Percentiles rank a stretch among this genome's conserved stretches.
These are phyloP conservation scores for Alosa sapidissima DNA, from an alignment of 2,797 vertebrate genomes.

Conservation along the genomic window DNA sequence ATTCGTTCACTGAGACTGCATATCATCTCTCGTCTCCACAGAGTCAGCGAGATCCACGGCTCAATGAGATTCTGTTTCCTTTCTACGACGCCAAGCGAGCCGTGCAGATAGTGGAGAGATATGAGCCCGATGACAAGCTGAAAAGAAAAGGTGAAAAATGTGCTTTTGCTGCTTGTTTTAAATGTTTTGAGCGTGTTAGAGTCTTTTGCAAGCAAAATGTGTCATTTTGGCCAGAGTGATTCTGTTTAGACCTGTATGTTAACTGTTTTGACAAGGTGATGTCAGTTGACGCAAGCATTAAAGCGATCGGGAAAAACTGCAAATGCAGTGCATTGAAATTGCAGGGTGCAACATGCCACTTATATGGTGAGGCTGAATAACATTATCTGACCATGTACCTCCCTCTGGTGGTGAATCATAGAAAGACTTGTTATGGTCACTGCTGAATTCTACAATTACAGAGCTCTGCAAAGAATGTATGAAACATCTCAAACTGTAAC, in stretches of 20 bases:
- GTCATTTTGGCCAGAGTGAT: too few relatives aligned
- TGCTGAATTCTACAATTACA: background rate
- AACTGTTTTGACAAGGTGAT: too few relatives aligned
- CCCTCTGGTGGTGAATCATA: slow-evolving; percentile 24
- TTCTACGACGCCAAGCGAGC: slow-evolving; percentile 95
- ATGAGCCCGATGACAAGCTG: slow-evolving; percentile 88
- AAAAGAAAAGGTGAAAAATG: slow-evolving; percentile 82
- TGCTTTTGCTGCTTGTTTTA: too few relatives aligned
- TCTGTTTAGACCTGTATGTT: too few relatives aligned
- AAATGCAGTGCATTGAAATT: background rate
- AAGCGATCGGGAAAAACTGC: too few relatives aligned
- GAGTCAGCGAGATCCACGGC: slow-evolving; percentile 94
- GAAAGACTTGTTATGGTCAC: background rate
- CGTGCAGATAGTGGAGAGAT: slow-evolving; percentile 92
- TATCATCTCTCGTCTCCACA: slow-evolving; percentile 53
- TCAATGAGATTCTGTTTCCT: slow-evolving; percentile 98
- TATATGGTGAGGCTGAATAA: background rate
- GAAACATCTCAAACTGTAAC: background rate
- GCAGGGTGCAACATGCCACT: background rate
- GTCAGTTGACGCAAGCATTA: too few relatives aligned
- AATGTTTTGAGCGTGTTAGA: too few relatives aligned
- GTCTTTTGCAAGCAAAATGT: too few relatives aligned
- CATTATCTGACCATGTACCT: slow-evolving; percentile 16
- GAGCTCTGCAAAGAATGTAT: background rate
- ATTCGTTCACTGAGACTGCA: background rate